Percentiles rank a stretch among this genome's conserved stretches.
Conservation (phyloP, 2,113 vertebrate genomes). For the Charina bottae region DNA sequence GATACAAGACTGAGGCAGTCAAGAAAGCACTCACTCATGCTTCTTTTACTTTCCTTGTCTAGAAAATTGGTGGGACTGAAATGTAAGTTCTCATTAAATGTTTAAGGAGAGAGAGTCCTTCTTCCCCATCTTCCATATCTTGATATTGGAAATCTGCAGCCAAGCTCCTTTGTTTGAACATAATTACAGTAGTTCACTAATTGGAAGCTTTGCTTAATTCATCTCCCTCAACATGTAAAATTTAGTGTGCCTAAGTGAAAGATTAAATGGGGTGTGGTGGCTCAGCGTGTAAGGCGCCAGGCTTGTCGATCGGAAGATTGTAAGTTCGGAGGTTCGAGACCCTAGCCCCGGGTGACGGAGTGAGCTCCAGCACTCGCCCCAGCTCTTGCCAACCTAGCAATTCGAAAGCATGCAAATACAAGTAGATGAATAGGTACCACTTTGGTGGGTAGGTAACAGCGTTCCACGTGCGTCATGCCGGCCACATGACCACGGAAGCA, state of each 20-base stretch:
- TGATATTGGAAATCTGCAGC: neutral
- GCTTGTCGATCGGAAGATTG: too few species aligned
- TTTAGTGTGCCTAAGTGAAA: neutral
- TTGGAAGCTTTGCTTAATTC: neutral
- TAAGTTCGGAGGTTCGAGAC: too few species aligned
- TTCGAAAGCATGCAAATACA: too few species aligned
- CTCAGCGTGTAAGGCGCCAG: too few species aligned
- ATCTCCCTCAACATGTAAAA: neutral
- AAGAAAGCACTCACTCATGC: neutral
- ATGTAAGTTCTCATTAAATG: neutral
- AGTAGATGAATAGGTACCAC: too few species aligned
- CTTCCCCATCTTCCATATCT: neutral
- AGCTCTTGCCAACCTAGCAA: too few species aligned
- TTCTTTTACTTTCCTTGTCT: neutral
- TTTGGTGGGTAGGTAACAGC: too few species aligned
- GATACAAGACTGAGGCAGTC: neutral
- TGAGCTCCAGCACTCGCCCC: too few species aligned
- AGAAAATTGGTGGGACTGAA: neutral
- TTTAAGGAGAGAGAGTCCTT: neutral
- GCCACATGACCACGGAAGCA: too few species aligned
- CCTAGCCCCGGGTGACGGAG: too few species aligned
- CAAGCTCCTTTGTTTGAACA: neutral
- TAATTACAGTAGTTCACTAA: neutral
- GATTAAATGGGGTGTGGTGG: too few species aligned
- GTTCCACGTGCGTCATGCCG: too few species aligned